Base-by-base conservation (phyloP, 2,113 vertebrate genomes). In the Benitochromis conjunctus region DNA sequence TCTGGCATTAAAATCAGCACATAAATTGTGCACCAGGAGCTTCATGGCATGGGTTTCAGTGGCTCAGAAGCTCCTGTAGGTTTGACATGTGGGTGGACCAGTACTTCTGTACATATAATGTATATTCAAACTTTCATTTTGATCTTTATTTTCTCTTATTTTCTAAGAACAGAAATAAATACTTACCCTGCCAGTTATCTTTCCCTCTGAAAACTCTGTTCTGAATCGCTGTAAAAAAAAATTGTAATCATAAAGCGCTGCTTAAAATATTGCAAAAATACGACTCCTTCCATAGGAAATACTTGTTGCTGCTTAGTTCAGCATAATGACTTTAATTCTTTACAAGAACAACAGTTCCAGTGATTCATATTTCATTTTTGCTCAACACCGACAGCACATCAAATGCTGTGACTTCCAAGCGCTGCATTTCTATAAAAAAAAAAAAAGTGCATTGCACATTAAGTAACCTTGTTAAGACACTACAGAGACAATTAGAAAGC, bases 131-230 rank as follows among this genome's bases (percentile, higher is more conserved):
- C 3, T 1, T 62, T 18, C 0, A 60, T 34, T 48, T 62, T 16
- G 3, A 53, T 1, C 14, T 76, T 51, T 43, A 69, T 43, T 62
- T 12, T 8, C 5, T 13, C 29, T 0, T 4, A 1, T 5, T 19
- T 16, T 41, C 9, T 24, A 14, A 13, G 3, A 18, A 51, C 24
- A 31, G 31, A 58, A 58, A 2, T 34, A 24, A 60, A 14, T 90
- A 97, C 97, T 97, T 92, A 97, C 99, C 95, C 98, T 97, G 95
- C 99, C 99, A 88, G 98, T 99, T 94, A 99, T 99, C 94, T 99
- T 99, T 77, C 99, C 99, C 93, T 99, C 99, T 36, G 99, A 97
- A 96, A 99, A 99, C 92, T 99, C 99, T 85, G 98, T 99, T 94
- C 99, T 97, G 96, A 99, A 99, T 95, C 98, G 97, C 99, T 99